Conservation (phyloP, 2,888 invertebrate species). For the Phymatocera aterrima region DNA sequence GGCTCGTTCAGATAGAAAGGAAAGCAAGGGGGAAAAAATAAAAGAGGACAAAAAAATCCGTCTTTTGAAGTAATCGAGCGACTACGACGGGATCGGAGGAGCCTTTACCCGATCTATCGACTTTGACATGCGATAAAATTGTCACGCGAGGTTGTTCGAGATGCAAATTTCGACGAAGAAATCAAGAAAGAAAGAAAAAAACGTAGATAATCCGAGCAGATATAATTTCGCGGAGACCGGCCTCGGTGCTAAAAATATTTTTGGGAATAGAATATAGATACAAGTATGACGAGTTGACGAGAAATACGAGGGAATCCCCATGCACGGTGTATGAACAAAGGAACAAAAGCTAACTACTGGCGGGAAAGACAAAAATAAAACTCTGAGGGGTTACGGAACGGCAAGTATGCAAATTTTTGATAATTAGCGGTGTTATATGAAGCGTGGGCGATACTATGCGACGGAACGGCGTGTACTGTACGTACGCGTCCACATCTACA, state of each 20-base stretch:
- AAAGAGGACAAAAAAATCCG: neutral
- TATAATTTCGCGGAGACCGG: no score
- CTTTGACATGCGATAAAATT: neutral
- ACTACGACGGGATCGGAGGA: neutral
- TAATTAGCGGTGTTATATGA: conserved; percentile 72
- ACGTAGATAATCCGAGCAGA: no score
- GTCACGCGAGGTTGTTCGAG: neutral
- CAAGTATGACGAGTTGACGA: neutral
- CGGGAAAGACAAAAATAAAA: conserved; percentile 21
- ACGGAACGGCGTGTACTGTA: neutral
- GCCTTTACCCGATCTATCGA: neutral
- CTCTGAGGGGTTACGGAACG: neutral
- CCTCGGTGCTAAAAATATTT: neutral
- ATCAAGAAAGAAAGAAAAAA: neutral
- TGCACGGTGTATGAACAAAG: conserved; percentile 14
- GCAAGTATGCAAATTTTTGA: conserved; percentile 67
- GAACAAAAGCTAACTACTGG: conserved; percentile 8
- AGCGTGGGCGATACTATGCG: conserved; percentile 58
- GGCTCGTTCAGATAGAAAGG: neutral
- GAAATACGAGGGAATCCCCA: neutral
- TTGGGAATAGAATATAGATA: no score
- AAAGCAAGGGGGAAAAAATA: no score
- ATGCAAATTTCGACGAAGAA: neutral
- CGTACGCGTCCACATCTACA: neutral
- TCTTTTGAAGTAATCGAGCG: neutral